Conservation (phyloP, 1,140 invertebrate genomes). For the Penaeus chinensis region DNA sequence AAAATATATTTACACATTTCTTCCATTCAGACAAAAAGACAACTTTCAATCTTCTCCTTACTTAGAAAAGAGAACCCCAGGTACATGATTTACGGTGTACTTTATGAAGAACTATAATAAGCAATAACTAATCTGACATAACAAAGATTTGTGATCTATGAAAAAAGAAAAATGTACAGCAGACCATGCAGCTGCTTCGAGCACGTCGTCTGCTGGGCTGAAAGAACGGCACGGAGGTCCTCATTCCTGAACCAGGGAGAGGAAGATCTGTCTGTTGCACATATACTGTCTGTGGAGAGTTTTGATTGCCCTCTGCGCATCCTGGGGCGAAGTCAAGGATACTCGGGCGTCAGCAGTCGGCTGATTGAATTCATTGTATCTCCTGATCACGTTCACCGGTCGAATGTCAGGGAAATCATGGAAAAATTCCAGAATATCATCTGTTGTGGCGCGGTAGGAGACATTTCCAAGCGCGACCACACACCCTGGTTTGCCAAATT, state of each 20-base stretch:
- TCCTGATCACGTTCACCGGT: constrained; percentile 80
- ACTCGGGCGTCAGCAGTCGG: constrained; percentile 91
- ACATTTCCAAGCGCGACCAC: constrained; percentile 87
- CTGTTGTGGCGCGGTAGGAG: constrained; percentile 84
- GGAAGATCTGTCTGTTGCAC: constrained; percentile 46
- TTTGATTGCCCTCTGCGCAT: constrained; percentile 80
- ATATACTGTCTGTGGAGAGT: constrained; percentile 67
- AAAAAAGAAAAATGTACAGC: too few relatives aligned
- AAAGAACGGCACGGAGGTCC: background rate
- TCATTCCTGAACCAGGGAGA: constrained; percentile 42
- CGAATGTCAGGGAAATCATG: constrained; percentile 78
- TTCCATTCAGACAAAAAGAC: too few relatives aligned
- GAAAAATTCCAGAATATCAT: constrained; percentile 90
- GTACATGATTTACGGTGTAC: too few relatives aligned
- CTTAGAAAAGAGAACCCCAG: too few relatives aligned
- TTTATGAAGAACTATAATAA: too few relatives aligned
- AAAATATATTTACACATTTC: too few relatives aligned
- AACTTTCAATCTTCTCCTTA: too few relatives aligned
- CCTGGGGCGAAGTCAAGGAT: constrained; percentile 79
- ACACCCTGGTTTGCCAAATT: constrained; percentile 83
- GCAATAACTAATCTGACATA: too few relatives aligned
- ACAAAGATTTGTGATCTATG: too few relatives aligned
- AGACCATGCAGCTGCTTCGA: too few relatives aligned
- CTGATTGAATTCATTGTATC: constrained; percentile 85
- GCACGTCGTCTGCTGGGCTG: background rate